Evolutionary conservation across 1,140 invertebrate species (phyloP), one percentile per base, ranked within the genome.

Genomic region (Drosophila chauvacae): DNA sequence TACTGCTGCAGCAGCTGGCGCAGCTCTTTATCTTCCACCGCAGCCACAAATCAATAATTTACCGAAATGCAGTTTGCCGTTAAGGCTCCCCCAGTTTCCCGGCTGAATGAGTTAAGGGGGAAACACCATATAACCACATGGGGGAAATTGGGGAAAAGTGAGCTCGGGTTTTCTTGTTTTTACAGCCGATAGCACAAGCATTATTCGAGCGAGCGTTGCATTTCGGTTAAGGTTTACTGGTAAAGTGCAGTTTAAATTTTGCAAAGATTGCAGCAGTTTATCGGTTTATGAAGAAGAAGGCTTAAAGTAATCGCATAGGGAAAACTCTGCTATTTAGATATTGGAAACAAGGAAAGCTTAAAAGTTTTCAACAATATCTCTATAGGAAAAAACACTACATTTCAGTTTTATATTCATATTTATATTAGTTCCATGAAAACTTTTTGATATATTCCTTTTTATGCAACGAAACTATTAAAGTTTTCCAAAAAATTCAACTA

Each of bases 1-100:
- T 51, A 35, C 10, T 51, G 48, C 9, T 59, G 44, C 71, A 64
- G 60, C 71, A 45, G 41, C 73, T 65, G 70, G 48, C 55, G 62
- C 61, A 58, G 73, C 42, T 63, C 72, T 76, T 68, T 77, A 77
- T 69, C 44, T 66, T 69, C 57, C 37, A 69, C 50, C 73, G 23
- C 74, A 76, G 61, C 73, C 73, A 59, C 53, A 76, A 76, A 76
- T 76, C 73, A 76, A 76, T 76, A 76, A 76, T 66, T 58, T 42
- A 76, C 61, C 72, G 20, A 76, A 76, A 65, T 64, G 61, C 71
- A 65, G 39, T 41, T 72, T 50, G 66, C 47, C 56, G 55, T 75
- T 63, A 48, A 56, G 71, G 39, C 48, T 28, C 14, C 26, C n/a
- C 16, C 58, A 33, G 30, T 53, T 64, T 33, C 28, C 20, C 28